A percentile compares a stretch with the other conserved stretches of the same genome.
phyloP scores from a whole-genome alignment of 2,113 vertebrate species.

The Dicaeum eximium region DNA sequence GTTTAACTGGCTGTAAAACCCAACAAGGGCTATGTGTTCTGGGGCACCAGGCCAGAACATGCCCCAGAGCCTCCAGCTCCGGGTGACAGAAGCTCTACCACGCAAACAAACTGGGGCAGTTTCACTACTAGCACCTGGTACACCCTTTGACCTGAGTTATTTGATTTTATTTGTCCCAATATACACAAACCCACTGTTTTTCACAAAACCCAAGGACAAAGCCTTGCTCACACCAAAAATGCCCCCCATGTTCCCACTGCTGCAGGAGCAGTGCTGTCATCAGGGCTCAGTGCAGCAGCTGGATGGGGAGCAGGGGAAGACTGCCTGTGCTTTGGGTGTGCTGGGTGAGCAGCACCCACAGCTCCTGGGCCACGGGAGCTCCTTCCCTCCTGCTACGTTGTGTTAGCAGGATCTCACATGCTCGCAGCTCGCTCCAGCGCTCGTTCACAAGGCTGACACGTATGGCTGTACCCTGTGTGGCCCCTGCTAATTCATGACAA shows the following conservation, averaged over 20 bases:
- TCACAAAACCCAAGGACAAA: background rate
- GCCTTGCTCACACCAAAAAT: background rate
- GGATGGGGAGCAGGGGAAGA: background rate
- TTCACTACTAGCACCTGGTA: background rate
- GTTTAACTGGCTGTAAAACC: conserved; percentile 34
- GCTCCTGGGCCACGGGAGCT: background rate
- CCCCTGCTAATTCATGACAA: conserved; percentile 54
- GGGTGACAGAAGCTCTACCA: background rate
- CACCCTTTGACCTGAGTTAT: background rate
- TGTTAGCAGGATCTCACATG: conserved; percentile 15
- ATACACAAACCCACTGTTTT: background rate
- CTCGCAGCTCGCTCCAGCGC: background rate
- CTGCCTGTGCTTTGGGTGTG: background rate
- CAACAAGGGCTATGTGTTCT: background rate
- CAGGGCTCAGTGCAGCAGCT: background rate
- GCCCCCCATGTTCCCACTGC: background rate
- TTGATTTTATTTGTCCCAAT: background rate
- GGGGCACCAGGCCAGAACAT: background rate
- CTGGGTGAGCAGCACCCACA: background rate
- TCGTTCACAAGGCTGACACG: conserved; percentile 49
- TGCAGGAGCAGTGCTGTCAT: background rate
- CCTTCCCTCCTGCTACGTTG: background rate
- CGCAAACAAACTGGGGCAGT: background rate
- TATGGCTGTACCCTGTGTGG: background rate
- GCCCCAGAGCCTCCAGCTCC: background rate